Evolutionary conservation across 2,888 invertebrate species (phyloP).

Genomic region (Pedicia rivosa): DNA sequence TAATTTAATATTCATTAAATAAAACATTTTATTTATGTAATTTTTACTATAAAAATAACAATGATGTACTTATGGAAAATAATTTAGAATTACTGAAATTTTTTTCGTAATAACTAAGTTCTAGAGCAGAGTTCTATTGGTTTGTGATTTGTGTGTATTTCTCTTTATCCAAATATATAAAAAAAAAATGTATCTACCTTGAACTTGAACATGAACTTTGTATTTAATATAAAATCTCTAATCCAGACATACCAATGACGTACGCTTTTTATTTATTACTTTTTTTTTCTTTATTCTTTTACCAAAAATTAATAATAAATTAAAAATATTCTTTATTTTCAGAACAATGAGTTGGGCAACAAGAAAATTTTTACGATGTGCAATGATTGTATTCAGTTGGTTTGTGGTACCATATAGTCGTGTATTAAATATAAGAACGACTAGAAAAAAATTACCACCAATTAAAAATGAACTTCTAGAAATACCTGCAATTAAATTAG

Average conservation of each 20-base stretch:
- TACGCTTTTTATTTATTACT: not conserved
- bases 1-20: too few species aligned
- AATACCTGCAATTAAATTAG: conserved; percentile 49
- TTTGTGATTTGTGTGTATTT: too few species aligned
- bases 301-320: not conserved
- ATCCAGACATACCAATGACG: conserved; percentile 18
- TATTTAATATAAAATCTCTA: conserved; percentile 21
- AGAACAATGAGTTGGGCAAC: conserved; percentile 42
- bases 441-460: conserved; percentile 44
- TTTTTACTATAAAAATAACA: too few species aligned
- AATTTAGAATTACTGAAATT: too few species aligned
- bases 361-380: conserved; percentile 40
- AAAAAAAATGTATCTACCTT: too few species aligned
- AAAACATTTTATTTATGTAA: too few species aligned
- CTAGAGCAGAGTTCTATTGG: too few species aligned
- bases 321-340: conserved; percentile 27
- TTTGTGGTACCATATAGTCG: conserved; percentile 36
- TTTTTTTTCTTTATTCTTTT: not conserved
- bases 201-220: not conserved
- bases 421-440: conserved; percentile 34
- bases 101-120: too few species aligned
- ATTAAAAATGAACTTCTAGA: conserved; percentile 49
- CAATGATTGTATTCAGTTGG: conserved; percentile 41
- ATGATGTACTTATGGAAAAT: too few species aligned
- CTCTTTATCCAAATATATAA: too few species aligned